These are phyloP conservation scores for Oligia fasciuncula DNA, from an alignment of 2,888 invertebrate species.

Conservation along the genomic window DNA sequence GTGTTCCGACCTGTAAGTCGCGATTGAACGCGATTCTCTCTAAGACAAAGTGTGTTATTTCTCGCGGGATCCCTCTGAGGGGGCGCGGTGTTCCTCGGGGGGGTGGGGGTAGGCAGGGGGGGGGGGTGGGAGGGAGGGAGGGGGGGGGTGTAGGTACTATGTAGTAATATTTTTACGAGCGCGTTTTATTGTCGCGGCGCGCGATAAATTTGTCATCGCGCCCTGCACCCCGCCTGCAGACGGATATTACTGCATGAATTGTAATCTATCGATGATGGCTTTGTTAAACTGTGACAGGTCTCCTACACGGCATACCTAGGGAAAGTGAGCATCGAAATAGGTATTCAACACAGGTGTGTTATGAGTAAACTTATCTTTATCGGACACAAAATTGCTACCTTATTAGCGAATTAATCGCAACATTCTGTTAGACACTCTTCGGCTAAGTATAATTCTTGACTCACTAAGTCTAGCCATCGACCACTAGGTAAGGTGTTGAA, in stretches of 20 bases:
- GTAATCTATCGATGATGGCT: constrained; percentile 40
- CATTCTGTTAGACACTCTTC: neutral
- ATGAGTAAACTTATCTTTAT: neutral
- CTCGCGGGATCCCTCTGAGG: constrained; percentile 81
- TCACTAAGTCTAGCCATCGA: neutral
- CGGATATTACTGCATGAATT: constrained; percentile 46
- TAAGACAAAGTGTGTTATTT: constrained; percentile 89
- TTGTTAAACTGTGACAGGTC: neutral
- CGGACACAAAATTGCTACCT: neutral
- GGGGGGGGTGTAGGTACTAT: constrained; percentile 61
- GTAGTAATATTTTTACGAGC: constrained; percentile 88
- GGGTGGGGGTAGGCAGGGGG: constrained; percentile 24
- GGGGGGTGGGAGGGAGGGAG: constrained; percentile 46
- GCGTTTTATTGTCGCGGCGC: constrained; percentile 82
- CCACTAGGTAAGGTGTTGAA: too few species aligned
- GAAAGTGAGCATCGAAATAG: neutral
- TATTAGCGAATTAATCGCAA: neutral
- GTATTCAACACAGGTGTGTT: neutral
- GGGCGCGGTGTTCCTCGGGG: constrained; percentile 27
- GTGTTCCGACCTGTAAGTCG: constrained; percentile 63
- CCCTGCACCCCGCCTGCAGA: constrained; percentile 45
- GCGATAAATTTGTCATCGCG: constrained; percentile 87
- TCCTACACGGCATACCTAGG: neutral
- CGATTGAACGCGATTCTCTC: constrained; percentile 83
- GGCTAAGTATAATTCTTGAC: neutral